These are phyloP conservation scores for Ommatoiulus sabulosus DNA, from an alignment of 2,888 invertebrate genomes.

Conservation along the genomic window DNA sequence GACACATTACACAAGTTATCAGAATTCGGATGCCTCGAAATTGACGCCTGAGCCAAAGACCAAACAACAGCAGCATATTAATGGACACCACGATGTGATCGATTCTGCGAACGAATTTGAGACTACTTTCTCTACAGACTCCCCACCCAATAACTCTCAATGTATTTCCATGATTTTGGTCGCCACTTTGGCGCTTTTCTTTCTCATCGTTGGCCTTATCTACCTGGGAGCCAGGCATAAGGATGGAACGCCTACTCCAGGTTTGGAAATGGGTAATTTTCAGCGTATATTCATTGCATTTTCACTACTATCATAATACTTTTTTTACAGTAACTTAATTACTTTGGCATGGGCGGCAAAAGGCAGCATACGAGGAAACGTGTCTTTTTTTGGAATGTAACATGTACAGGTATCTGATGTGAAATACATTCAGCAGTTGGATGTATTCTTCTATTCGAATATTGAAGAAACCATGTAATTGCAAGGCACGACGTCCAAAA, in stretches of 20 bases:
- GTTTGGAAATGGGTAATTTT: constrained; percentile 20
- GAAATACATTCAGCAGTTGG: too few relatives aligned
- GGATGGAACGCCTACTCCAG: constrained; percentile 51
- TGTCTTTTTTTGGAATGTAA: too few relatives aligned
- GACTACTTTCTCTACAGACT: neutral
- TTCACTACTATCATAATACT: too few relatives aligned
- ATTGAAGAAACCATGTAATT: too few relatives aligned
- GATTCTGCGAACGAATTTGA: constrained; percentile 32
- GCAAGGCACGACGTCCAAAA: too few relatives aligned
- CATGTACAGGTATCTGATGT: too few relatives aligned
- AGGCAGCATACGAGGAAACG: too few relatives aligned
- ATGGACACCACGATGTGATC: constrained; percentile 53
- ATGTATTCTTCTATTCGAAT: too few relatives aligned
- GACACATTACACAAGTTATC: neutral
- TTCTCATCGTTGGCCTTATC: constrained; percentile 55
- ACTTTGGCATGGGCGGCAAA: too few relatives aligned
- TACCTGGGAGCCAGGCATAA: constrained; percentile 56
- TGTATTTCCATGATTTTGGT: constrained; percentile 58
- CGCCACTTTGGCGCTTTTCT: constrained; percentile 52
- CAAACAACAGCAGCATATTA: constrained; percentile 23
- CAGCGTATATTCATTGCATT: too few relatives aligned
- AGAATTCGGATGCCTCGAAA: neutral
- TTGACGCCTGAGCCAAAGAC: neutral
- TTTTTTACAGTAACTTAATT: too few relatives aligned
- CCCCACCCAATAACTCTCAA: constrained; percentile 53